Percentiles rank a stretch among this genome's conserved stretches.
These are phyloP conservation scores for Podarcis lilfordi DNA, from an alignment of 2,797 vertebrate genomes.

Conservation along the genomic window DNA sequence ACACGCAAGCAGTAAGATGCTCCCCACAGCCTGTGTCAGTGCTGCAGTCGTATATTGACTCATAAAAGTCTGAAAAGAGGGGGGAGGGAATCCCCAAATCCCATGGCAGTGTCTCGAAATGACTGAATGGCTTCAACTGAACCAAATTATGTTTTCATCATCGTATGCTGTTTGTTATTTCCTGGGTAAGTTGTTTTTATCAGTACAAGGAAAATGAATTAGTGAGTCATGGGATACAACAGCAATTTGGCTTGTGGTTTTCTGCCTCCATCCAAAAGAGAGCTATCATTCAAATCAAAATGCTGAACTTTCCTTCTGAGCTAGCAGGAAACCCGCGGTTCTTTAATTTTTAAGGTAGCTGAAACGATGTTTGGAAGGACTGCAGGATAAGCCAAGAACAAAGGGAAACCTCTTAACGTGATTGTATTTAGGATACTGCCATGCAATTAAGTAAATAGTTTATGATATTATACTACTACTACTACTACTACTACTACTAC, in stretches of 20 bases:
- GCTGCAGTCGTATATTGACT: neutral
- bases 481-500: too few relatives aligned
- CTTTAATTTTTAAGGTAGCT: neutral
- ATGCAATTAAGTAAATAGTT: neutral
- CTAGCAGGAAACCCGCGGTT: neutral
- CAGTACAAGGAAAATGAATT: neutral
- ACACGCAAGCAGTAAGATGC: neutral
- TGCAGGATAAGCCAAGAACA: neutral
- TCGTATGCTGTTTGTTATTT: constrained; percentile 16
- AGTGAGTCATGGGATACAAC: neutral
- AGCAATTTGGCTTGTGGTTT: constrained; percentile 13
- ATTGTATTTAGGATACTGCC: neutral
- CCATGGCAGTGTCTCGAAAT: neutral
- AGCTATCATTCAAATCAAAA: neutral
- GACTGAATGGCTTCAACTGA: constrained; percentile 3
- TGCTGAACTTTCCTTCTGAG: neutral
- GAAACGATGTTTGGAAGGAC: neutral
- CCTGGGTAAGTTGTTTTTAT: neutral
- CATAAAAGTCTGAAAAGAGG: neutral
- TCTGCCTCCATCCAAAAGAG: neutral
- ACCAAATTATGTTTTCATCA: neutral
- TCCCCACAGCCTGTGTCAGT: neutral
- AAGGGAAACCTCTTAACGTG: neutral
- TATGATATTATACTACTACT: too few relatives aligned
- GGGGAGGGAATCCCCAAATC: neutral